Conservation (phyloP, 2,113 vertebrate genomes). For the Athene cunicularia region DNA sequence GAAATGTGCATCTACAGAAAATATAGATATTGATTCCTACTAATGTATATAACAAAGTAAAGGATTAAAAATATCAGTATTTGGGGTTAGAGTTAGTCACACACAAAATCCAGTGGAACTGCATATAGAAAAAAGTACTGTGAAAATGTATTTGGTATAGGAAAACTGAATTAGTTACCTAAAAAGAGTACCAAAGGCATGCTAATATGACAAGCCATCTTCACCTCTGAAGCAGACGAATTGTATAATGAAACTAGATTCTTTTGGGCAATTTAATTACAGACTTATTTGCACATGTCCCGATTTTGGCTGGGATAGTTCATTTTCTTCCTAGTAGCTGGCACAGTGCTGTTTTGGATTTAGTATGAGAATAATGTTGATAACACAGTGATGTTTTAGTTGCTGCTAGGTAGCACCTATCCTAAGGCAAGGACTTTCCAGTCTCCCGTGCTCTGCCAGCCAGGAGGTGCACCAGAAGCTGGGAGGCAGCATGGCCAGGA, state of each 20-base stretch:
- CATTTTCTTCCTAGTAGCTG: too few relatives aligned
- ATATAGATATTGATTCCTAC: neutral
- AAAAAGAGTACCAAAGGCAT: neutral
- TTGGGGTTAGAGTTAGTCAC: neutral
- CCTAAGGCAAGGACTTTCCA: too few relatives aligned
- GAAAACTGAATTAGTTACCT: neutral
- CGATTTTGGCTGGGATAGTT: too few relatives aligned
- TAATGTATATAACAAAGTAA: neutral
- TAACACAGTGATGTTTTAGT: too few relatives aligned
- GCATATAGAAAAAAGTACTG: neutral
- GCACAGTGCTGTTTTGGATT: too few relatives aligned
- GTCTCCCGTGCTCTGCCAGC: too few relatives aligned
- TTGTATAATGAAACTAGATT: neutral
- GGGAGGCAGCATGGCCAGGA: too few relatives aligned
- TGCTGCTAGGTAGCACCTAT: too few relatives aligned
- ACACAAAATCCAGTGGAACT: neutral
- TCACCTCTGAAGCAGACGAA: neutral
- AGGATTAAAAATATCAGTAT: neutral
- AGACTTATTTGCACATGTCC: neutral
- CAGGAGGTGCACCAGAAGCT: too few relatives aligned
- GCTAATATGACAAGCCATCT: neutral
- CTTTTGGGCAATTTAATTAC: neutral
- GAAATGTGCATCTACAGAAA: neutral
- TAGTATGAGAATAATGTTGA: too few relatives aligned
- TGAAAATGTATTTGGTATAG: neutral